Evolutionary conservation across 2,113 vertebrate species (phyloP).

Genomic region (Cepphus grylle): DNA sequence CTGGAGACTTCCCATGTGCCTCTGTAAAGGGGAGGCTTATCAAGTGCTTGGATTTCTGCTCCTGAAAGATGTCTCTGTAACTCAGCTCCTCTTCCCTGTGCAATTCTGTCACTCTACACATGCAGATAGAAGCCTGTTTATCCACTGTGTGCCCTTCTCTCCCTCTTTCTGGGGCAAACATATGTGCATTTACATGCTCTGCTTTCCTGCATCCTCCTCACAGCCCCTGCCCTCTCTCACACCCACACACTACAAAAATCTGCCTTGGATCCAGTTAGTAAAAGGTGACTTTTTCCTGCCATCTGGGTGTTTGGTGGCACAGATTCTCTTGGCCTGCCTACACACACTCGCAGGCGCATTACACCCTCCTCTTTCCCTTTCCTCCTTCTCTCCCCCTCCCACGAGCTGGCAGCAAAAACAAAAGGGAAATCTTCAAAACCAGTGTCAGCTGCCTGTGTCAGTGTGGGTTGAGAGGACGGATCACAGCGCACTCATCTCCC

Average conservation of each 20-base stretch:
- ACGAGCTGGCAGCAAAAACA: conserved; percentile 52
- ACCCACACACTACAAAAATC: conserved; percentile 25
- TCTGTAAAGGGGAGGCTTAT: background rate
- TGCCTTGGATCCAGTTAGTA: conserved; percentile 29
- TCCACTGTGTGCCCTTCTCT: background rate
- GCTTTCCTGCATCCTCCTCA: conserved; percentile 22
- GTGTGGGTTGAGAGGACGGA: conserved; percentile 60
- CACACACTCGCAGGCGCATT: background rate
- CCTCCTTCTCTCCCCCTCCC: conserved; percentile 38
- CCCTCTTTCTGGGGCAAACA: conserved; percentile 1
- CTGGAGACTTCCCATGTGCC: background rate
- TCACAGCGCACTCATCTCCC: conserved; percentile 54
- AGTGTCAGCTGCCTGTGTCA: conserved; percentile 61
- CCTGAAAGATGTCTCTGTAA: background rate
- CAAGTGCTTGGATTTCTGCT: background rate
- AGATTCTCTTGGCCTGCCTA: conserved; percentile 64
- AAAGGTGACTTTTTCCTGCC: conserved; percentile 66
- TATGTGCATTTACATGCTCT: conserved; percentile 21
- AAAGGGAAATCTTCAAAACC: conserved; percentile 61
- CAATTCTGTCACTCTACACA: background rate
- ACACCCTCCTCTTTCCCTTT: conserved; percentile 28
- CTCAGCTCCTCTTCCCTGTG: background rate
- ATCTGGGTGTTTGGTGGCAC: conserved; percentile 56
- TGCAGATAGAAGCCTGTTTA: background rate
- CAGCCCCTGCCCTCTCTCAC: conserved; percentile 31